These are phyloP conservation scores for Paramacrobiotus metropolitanus DNA, from an alignment of 1,140 invertebrate species.

Conservation along the genomic window DNA sequence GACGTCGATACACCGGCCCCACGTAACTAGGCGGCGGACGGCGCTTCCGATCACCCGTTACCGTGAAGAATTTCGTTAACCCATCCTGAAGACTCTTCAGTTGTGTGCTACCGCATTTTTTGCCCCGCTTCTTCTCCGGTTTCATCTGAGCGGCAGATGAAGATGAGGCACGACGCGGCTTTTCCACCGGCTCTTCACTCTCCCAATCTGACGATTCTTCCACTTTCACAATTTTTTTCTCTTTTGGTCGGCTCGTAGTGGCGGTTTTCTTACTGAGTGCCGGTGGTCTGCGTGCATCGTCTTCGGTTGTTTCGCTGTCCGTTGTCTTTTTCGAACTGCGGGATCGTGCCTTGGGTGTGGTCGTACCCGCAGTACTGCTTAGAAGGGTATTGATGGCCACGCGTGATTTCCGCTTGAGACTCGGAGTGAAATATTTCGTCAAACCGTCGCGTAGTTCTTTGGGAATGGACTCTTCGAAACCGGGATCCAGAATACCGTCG, in stretches of 20 bases:
- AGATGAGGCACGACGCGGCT: not conserved
- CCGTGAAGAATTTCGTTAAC: not conserved
- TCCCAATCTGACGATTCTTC: not conserved
- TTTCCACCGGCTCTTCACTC: not conserved
- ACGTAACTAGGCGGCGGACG: not conserved
- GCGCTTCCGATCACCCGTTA: not conserved
- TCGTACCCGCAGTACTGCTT: not conserved
- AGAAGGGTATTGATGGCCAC: conserved; percentile 16
- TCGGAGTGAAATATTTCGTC: conserved; percentile 23
- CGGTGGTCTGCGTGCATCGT: no score
- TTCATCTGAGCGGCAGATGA: not conserved
- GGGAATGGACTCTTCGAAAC: conserved; percentile 11
- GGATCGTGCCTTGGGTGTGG: not conserved
- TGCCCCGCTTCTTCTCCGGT: not conserved
- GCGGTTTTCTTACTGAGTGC: not conserved
- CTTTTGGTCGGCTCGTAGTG: not conserved
- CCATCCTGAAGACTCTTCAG: not conserved
- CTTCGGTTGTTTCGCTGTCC: not conserved
- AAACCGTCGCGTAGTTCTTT: conserved; percentile 23
- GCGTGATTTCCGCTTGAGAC: conserved; percentile 22
- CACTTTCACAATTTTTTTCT: not conserved
- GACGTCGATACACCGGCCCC: no score
- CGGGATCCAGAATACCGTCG: no score
- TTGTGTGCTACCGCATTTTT: not conserved
- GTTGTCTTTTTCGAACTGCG: not conserved